Conservation (phyloP, 2,797 vertebrate species). For the Microctenopoma stevenorrisi region DNA sequence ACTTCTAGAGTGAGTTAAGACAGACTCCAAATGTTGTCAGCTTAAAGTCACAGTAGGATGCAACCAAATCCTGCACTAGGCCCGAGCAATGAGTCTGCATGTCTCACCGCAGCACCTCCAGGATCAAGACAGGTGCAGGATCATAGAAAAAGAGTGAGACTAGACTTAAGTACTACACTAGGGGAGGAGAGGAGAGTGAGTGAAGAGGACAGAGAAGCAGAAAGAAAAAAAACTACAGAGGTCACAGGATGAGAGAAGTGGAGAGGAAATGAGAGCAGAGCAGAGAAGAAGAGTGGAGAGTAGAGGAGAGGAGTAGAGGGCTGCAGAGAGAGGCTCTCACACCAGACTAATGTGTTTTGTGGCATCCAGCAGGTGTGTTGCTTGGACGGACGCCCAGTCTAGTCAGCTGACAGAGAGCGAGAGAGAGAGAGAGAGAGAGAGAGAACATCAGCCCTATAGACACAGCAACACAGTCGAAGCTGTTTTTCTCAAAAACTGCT, state of each 20-base stretch:
- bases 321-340: constrained; percentile 42
- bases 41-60: no score
- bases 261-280: constrained; percentile 36
- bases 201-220: not conserved
- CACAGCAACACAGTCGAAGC: not conserved
- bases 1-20: no score
- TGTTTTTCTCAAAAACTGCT: not conserved
- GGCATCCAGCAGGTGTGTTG: constrained; percentile 67
- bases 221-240: not conserved
- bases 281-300: constrained; percentile 16
- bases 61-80: no score
- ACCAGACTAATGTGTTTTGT: constrained; percentile 61
- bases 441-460: not conserved
- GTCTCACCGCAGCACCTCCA: not conserved
- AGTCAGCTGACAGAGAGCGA: constrained; percentile 8
- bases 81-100: no score
- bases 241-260: constrained; percentile 26
- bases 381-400: constrained; percentile 60
- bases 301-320: constrained; percentile 25
- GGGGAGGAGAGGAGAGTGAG: not conserved
- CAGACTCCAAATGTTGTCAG: no score
- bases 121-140: not conserved
- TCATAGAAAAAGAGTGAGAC: not conserved
- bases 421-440: constrained; percentile 2
- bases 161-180: not conserved